Base-by-base conservation (phyloP, 2,888 invertebrate genomes). In the Epistrophella euchroma region DNA sequence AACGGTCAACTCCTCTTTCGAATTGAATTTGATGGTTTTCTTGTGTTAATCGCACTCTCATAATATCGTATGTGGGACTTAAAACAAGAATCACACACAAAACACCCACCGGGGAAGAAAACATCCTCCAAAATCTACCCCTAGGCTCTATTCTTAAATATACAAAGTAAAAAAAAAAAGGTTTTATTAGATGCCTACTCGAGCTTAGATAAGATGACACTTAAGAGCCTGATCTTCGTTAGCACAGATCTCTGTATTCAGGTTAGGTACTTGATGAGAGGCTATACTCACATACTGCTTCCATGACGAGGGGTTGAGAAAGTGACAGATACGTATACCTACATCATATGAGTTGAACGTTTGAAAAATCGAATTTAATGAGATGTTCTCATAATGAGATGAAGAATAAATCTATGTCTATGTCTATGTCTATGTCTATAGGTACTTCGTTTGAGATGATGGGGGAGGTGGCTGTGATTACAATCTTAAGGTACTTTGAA, bases 311-410 rank as follows among this genome's bases (percentile, higher is more conserved):
- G 52, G 28, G 35, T 17, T 52, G 37, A 11, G 9, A 37, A 9
- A 60, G 0, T 22, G 43, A 43, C 17, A 52, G 6, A 22, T 62
- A 15, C 22, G 15, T 19, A 9, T 7, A 35, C 4, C 10, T n/a
- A n/a, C 9, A 2, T 11, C 11, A 2, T 47, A 17, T 35, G 35
- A 22, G 66, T 50, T 50, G 52, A 62, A 66, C 50, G 50, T 50
- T 52, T 52, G 52, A 52, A 64, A 52, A 64, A 71, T 75, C 75
- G 80, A 64, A 70, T 81, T 40, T 75, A 81, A 81, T 75, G 75
- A 75, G 80, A 81, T 75, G 62, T 70, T 52, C 60, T 40, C 28
- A 70, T 81, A 81, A 83, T 78, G 83, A 78, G 78, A 73, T 62
- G 52, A 76, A 76, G 40, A 25, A 45, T 25, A 52, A 28, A 7